These are phyloP conservation scores for Halotydeus destructor DNA, from an alignment of 1,140 invertebrate genomes.

Conservation along the genomic window DNA sequence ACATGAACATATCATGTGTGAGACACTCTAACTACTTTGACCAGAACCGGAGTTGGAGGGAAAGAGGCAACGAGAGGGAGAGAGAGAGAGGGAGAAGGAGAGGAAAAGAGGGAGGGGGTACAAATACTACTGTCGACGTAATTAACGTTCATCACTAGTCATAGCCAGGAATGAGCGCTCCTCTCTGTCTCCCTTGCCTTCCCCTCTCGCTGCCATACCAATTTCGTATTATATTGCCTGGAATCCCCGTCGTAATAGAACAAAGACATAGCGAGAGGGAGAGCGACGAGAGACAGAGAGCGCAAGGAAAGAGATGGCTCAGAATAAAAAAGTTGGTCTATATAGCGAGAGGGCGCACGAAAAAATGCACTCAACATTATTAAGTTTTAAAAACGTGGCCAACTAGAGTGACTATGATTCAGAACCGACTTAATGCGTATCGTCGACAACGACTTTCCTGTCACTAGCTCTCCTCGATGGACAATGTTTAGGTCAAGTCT, in stretches of 20 bases:
- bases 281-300: neutral
- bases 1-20: too few species aligned
- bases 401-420: too few species aligned
- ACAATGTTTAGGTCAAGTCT: too few species aligned
- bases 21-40: too few species aligned
- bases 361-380: too few species aligned
- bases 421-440: too few species aligned
- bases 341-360: too few species aligned
- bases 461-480: too few species aligned
- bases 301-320: too few species aligned
- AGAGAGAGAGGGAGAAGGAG: neutral
- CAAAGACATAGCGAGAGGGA: slow-evolving; percentile 1
- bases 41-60: neutral
- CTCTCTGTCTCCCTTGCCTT: neutral
- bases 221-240: neutral
- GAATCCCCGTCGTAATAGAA: neutral
- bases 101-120: neutral
- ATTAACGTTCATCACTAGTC: neutral
- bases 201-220: neutral
- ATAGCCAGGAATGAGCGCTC: neutral
- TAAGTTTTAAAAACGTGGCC: too few species aligned
- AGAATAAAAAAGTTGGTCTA: too few species aligned
- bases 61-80: neutral
- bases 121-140: neutral
- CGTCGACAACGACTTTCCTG: too few species aligned